Percentiles rank a stretch among this genome's conserved stretches.
phyloP scores from a whole-genome alignment of 1,140 invertebrate species.

The Drosophila neocordata region DNA sequence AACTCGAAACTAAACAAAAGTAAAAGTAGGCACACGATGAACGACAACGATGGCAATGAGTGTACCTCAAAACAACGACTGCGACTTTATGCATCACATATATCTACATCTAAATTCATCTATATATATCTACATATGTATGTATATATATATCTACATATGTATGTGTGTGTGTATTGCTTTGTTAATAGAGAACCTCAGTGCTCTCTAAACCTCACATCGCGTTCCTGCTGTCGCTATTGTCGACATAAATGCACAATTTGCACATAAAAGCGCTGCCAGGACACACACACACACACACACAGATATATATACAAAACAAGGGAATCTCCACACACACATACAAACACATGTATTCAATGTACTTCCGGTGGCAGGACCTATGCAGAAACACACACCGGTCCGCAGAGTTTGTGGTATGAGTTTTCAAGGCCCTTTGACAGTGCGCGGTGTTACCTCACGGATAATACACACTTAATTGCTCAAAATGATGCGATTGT shows the following conservation, averaged over 20 bases:
- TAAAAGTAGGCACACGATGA: conserved; percentile 45
- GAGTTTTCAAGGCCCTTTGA: conserved; percentile 71
- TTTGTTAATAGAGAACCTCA: conserved; percentile 16
- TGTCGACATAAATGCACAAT: conserved; percentile 80
- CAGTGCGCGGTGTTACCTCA: conserved; percentile 60
- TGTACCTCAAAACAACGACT: conserved; percentile 13
- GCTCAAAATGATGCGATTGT: conserved; percentile 78
- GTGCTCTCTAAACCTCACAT: conserved; percentile 34
- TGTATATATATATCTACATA: conserved; percentile 20
- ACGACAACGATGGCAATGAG: conserved; percentile 22
- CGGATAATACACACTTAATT: conserved; percentile 80
- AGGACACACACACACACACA: conserved; percentile 37
- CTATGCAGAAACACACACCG: conserved; percentile 16
- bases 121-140: conserved; percentile 9
- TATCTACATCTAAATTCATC: neutral
- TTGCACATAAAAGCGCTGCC: conserved; percentile 70
- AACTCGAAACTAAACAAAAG: conserved; percentile 50
- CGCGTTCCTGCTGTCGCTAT: conserved; percentile 56
- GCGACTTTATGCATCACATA: conserved; percentile 27
- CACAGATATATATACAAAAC: conserved; percentile 21
- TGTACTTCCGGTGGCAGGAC: conserved; percentile 77
- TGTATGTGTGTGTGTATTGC: conserved; percentile 28
- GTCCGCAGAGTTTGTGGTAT: conserved; percentile 32
- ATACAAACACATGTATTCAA: conserved; percentile 47
- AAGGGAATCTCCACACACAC: conserved; percentile 5